Evolutionary conservation across 2,797 vertebrate genomes (phyloP).

Genomic region (Pantherophis vulpinus): DNA sequence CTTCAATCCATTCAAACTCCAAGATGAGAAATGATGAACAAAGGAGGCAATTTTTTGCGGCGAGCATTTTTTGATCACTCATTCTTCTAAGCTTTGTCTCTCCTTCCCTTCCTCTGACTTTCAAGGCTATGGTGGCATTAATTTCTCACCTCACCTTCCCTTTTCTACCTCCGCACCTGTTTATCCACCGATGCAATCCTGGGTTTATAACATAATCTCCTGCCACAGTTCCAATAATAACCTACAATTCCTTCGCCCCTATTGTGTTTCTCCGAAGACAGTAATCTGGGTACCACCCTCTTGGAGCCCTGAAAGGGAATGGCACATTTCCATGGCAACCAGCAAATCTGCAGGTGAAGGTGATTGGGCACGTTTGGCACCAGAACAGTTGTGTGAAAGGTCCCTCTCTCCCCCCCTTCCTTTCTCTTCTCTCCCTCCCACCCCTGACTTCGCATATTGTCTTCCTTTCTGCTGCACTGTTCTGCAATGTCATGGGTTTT

Average conservation of each 20-base stretch:
- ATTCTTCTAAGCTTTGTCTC: slow-evolving; percentile 46
- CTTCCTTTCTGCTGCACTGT: slow-evolving; percentile 37
- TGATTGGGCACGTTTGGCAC: slow-evolving; percentile 59
- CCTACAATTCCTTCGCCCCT: slow-evolving; percentile 48
- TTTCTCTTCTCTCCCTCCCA: slow-evolving; percentile 33
- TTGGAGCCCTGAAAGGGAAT: slow-evolving; percentile 52
- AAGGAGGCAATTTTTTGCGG: slow-evolving; percentile 47
- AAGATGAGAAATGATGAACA: slow-evolving; percentile 44
- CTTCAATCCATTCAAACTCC: slow-evolving; percentile 48
- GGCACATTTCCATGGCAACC: slow-evolving; percentile 66
- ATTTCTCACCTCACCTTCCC: neutral
- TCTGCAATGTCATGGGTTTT: slow-evolving; percentile 45
- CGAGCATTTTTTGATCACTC: slow-evolving; percentile 38
- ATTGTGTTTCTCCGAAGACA: slow-evolving; percentile 55
- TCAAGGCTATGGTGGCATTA: slow-evolving; percentile 61
- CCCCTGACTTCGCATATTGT: neutral
- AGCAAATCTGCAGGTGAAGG: slow-evolving; percentile 62
- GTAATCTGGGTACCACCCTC: slow-evolving; percentile 55
- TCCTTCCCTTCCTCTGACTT: slow-evolving; percentile 45
- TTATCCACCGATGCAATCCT: slow-evolving; percentile 41
- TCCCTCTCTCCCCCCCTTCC: slow-evolving; percentile 28
- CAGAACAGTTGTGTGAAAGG: slow-evolving; percentile 63
- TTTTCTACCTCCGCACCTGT: neutral
- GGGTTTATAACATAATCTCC: slow-evolving; percentile 49
- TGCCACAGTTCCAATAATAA: slow-evolving; percentile 46